Evolutionary conservation across 2,797 vertebrate genomes (phyloP).

Genomic region (Pachyuromys duprasi): DNA sequence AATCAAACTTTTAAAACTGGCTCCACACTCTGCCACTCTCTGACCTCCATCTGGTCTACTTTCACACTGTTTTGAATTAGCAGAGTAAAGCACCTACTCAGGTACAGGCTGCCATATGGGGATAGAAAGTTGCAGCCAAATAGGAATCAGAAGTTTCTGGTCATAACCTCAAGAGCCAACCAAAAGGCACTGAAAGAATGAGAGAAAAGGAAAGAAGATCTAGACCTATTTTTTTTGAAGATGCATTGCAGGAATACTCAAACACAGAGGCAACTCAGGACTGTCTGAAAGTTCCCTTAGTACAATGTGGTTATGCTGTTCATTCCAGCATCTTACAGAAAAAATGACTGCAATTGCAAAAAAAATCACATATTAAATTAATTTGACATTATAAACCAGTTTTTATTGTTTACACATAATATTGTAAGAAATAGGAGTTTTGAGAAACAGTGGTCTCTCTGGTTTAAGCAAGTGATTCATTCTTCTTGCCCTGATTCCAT

Average conservation of each 20-base stretch:
- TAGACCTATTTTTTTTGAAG: not conserved
- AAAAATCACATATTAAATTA: not conserved
- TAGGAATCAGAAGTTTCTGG: not conserved
- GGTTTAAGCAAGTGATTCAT: not conserved
- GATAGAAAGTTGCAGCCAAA: not conserved
- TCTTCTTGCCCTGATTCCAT: not conserved
- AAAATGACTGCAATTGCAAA: not conserved
- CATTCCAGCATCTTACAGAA: not conserved
- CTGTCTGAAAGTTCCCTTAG: not conserved
- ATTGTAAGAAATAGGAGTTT: not conserved
- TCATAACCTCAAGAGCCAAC: not conserved
- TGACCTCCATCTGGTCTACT: not conserved
- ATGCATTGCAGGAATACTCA: slow-evolving; percentile 4
- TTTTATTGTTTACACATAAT: not conserved
- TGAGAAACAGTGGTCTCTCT: not conserved
- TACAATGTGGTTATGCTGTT: not conserved
- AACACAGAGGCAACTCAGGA: not conserved
- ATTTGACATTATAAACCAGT: not conserved
- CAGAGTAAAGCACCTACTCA: not conserved
- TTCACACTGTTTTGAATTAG: not conserved
- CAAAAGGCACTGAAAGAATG: not conserved
- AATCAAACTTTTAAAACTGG: not conserved
- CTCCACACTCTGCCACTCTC: not conserved
- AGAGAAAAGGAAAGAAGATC: not conserved
- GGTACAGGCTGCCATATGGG: not conserved